Base-by-base conservation (phyloP, 2,888 invertebrate genomes). In the Drosophila testacea region DNA sequence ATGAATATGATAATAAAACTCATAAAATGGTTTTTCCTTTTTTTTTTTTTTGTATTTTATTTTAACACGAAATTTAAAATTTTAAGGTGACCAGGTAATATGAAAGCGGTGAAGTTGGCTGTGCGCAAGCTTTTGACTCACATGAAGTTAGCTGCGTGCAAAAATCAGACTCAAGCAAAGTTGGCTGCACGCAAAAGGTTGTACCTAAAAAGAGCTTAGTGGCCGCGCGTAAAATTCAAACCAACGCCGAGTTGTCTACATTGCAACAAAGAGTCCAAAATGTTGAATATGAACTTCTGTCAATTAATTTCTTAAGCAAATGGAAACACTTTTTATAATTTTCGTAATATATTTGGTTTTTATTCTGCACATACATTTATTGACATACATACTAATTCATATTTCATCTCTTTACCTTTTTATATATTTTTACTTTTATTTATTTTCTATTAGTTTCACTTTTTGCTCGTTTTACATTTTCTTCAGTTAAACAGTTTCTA, bases 331-430 rank as follows among this genome's bases (percentile, higher is more conserved):
- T n/a, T 22, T 9, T 6, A 4, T 0, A 6, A 7, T 16, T 52
- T 69, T 66, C 39, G 13, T 61, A 62, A 71, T 55, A 34, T 63
- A 77, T 79, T 80, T 85, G 44, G 69, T 69, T 80, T 88, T 86
- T 85, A 73, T 80, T 86, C 44, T 78, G 77, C 79, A 78, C 85
- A 88, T 76, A 79, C 72, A 79, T 83, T 52, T 76, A 76, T 47
- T 69, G 64, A 73, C 78, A 75, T 78, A 83, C 83, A 83, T 72
- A 88, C 88, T 83, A 83, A 78, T 88, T 88, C 83, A 83, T 88
- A 81, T 36, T 60, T 82, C 69, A 42, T 67, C 39, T 69, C 73
- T 69, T 36, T 69, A 47, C 36, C 22, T 22, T 22, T 22, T 22
- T 22, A 22, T 22, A 22, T 22, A 22, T 22, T 2, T 22, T 22